phyloP scores from a whole-genome alignment of 2,888 invertebrate species.

The Drosophila atripex region DNA sequence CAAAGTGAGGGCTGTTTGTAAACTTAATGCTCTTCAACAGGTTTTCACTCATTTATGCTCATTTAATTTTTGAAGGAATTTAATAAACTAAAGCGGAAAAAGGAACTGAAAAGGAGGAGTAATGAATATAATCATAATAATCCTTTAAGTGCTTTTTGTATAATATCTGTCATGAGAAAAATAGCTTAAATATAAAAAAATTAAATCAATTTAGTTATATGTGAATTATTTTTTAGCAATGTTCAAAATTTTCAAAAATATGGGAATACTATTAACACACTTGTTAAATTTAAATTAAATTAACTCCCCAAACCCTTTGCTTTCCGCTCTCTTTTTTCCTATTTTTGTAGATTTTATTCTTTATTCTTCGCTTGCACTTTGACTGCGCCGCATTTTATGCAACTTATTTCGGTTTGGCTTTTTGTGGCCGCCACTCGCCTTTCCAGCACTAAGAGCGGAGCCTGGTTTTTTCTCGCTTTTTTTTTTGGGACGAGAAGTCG shows the following conservation, averaged over 20 bases:
- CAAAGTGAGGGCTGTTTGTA: background rate
- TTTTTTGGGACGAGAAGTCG: slow-evolving; percentile 33
- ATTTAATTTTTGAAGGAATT: background rate
- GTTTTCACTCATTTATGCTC: background rate
- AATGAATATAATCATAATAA: too few species aligned
- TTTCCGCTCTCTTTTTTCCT: slow-evolving; percentile 22
- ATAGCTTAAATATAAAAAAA: too few species aligned
- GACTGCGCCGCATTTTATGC: slow-evolving; percentile 41
- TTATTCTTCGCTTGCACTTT: slow-evolving; percentile 46
- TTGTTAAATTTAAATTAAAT: background rate
- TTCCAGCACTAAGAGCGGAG: slow-evolving; percentile 38
- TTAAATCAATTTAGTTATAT: too few species aligned
- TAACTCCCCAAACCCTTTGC: background rate
- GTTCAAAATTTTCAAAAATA: too few species aligned
- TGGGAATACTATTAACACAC: too few species aligned
- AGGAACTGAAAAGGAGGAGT: too few species aligned
- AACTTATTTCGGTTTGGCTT: slow-evolving; percentile 46
- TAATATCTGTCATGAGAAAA: too few species aligned
- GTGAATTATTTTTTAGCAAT: too few species aligned
- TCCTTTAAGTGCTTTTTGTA: too few species aligned
- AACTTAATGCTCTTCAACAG: slow-evolving; percentile 13
- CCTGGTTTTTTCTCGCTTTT: slow-evolving; percentile 21
- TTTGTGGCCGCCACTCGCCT: slow-evolving; percentile 10
- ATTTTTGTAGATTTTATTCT: slow-evolving; percentile 12
- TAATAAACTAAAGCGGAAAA: background rate